Percentiles rank a stretch among this genome's conserved stretches.
Conservation (phyloP, 2,888 invertebrate species). For the Dynastes grantii region DNA sequence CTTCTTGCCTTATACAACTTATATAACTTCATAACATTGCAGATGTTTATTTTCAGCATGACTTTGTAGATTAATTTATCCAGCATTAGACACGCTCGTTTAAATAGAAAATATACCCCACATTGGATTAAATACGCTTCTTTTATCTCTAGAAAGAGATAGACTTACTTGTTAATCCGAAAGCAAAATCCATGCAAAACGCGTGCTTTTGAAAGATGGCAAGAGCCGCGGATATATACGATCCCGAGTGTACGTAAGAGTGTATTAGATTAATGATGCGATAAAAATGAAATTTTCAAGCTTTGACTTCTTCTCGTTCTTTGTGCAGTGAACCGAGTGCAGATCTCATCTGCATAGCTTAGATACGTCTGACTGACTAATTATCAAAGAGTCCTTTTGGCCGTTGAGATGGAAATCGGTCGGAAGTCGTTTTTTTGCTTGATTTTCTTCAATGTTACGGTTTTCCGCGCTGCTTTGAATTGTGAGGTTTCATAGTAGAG, state of each 20-base stretch:
- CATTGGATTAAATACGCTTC: too few species aligned
- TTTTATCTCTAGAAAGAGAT: too few species aligned
- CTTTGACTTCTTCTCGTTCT: constrained; percentile 23
- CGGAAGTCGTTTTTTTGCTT: not conserved
- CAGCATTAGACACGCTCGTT: too few species aligned
- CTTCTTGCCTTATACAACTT: too few species aligned
- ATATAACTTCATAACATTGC: too few species aligned
- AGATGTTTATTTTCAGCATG: too few species aligned
- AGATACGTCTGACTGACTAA: not conserved
- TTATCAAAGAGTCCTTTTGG: constrained; percentile 19
- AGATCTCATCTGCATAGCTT: not conserved
- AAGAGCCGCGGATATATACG: not conserved
- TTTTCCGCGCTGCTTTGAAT: too few species aligned
- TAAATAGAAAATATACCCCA: too few species aligned
- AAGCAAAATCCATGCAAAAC: not conserved
- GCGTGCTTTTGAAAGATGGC: not conserved
- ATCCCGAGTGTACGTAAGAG: not conserved
- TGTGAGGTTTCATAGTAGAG: too few species aligned
- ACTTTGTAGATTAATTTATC: too few species aligned
- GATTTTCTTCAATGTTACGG: not conserved
- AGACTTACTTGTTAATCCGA: too few species aligned
- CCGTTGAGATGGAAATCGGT: too few species aligned
- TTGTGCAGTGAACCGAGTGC: not conserved
- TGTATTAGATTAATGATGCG: not conserved
- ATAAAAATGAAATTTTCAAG: constrained; percentile 33